Base-by-base conservation (phyloP, 1,140 invertebrate species). In the Charaxes varanes region DNA sequence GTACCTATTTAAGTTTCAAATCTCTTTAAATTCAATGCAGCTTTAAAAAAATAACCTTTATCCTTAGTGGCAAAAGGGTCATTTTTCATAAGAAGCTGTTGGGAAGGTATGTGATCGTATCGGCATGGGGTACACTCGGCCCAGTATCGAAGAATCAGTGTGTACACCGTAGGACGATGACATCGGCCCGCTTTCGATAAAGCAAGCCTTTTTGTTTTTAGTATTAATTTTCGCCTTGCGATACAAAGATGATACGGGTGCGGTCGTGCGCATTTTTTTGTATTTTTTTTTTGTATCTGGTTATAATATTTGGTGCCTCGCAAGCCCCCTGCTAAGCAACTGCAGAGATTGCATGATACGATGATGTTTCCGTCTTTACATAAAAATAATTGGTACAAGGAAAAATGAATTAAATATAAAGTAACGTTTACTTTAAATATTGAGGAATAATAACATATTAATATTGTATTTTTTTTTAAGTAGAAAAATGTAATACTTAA, bases 181-280 rank as follows among this genome's bases (percentile, higher is more conserved):
- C 70, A 72, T 66, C 57, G 65, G 47, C 43, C 45, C 57, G 50
- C 64, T 65, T 69, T 76, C 67, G 68, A 76, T 70, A 72, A 69
- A 62, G 56, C 53, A 50, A 41, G 30, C 45, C 53, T 59, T 64
- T 63, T 73, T 62, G 41, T 67, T 73, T 66, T 64, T 47, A 46
- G 63, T 76, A 72, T 76, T 72, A 70, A 64, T 70, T 76, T 76
- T 70, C 63, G 62, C 59, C 46, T 59, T 33, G 62, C 64, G 67
- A 72, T 68, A 67, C 53, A 53, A 51, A 52, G 48, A 47, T 54
- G 55, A 64, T 65, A 64, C 61, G 43, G 50, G 46, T 37, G 45
- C 51, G 35, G 57, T 56, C 60, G 56, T 62, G 53, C 45, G 48
- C 32, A 42, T 37, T 35, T 36, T 47, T 34, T 34, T 32, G 14